Percentiles rank a stretch among this genome's conserved stretches.
phyloP scores from a whole-genome alignment of 2,113 vertebrate species.

The Phylloscopus trochiloides region DNA sequence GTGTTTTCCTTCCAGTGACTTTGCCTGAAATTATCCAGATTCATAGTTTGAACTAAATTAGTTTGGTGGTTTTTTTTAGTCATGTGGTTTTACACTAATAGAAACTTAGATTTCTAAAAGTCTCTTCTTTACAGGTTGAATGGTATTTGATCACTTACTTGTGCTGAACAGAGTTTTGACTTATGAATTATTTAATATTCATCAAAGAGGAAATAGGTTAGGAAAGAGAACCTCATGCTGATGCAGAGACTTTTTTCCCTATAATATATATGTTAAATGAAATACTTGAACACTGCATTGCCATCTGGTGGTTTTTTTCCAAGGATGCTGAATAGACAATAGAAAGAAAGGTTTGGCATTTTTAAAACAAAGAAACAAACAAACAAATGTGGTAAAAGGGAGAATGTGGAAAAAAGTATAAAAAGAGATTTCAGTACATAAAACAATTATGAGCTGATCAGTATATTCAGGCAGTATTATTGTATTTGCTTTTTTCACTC shows the following conservation, averaged over 20 bases:
- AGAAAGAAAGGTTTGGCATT: neutral
- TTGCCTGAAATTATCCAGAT: neutral
- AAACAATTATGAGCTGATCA: neutral
- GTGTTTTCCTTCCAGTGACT: neutral
- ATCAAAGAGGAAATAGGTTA: constrained; percentile 28
- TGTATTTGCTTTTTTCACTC: neutral
- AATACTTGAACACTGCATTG: constrained; percentile 63
- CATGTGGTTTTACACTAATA: neutral
- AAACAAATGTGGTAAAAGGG: neutral
- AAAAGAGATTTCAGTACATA: neutral
- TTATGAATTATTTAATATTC: constrained; percentile 25
- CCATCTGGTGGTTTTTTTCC: constrained; percentile 69
- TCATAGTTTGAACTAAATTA: neutral
- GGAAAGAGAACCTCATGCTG: neutral
- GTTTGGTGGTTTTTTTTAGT: neutral
- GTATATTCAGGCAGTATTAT: neutral
- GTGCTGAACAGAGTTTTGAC: neutral
- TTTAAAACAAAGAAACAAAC: neutral
- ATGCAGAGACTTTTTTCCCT: neutral
- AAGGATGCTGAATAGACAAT: constrained; percentile 35
- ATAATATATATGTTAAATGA: neutral
- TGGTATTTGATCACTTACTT: neutral
- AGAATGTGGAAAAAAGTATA: neutral
- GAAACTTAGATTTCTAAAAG: neutral
- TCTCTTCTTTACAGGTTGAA: neutral